These are phyloP conservation scores for Eupithecia insigniata DNA, from an alignment of 2,888 invertebrate species.

Conservation along the genomic window DNA sequence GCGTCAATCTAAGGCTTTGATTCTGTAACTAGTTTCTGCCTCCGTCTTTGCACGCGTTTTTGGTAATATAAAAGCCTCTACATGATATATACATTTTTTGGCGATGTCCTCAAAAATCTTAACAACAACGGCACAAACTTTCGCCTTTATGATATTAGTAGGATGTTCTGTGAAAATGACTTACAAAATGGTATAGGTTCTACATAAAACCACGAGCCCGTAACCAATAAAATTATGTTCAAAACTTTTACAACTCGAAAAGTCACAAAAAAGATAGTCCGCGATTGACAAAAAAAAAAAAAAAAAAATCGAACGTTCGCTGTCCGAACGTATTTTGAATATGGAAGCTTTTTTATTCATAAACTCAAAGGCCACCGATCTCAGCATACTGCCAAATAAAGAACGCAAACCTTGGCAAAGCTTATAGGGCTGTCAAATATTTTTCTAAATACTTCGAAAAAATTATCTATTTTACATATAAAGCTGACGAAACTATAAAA, in stretches of 20 bases:
- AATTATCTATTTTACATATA: neutral
- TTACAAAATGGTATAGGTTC: neutral
- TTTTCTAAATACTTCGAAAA: neutral
- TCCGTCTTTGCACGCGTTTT: no score
- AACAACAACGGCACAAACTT: no score
- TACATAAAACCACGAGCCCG: neutral
- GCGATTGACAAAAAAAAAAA: slow-evolving; percentile 22
- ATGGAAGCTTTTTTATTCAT: slow-evolving; percentile 37
- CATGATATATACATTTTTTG: no score
- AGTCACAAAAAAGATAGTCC: slow-evolving; percentile 14
- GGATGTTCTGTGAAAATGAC: neutral
- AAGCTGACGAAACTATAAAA: neutral
- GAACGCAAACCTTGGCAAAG: slow-evolving; percentile 25
- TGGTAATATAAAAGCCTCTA: no score
- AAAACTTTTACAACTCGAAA: slow-evolving; percentile 19
- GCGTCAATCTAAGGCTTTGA: no score
- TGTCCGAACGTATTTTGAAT: slow-evolving; percentile 35
- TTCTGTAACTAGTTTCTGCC: no score
- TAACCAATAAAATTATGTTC: slow-evolving; percentile 24
- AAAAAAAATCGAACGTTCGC: slow-evolving; percentile 26
- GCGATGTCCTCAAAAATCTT: no score
- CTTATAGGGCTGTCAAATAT: slow-evolving; percentile 23
- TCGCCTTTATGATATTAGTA: no score
- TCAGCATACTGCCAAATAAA: slow-evolving; percentile 37
- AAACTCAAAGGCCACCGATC: slow-evolving; percentile 36